Conservation (phyloP, 2,113 vertebrate species). For the Beaufortia kweichowensis region DNA sequence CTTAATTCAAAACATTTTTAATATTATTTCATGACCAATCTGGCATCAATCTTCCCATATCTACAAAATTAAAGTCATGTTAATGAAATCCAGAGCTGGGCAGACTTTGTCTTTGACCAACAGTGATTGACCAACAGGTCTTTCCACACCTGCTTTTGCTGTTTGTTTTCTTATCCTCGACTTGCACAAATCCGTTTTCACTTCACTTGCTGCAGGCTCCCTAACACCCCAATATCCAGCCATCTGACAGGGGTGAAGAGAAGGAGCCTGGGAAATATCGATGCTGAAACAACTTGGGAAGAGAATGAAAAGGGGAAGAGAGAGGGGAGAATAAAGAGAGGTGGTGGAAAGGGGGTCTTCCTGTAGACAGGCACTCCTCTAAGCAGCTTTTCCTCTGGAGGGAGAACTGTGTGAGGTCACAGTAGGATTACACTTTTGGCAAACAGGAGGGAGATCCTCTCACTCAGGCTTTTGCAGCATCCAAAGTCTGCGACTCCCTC, state of each 20-base stretch:
- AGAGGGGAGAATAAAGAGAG: conserved; percentile 36
- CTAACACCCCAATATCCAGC: conserved; percentile 50
- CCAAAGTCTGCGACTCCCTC: conserved; percentile 68
- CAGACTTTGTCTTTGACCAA: conserved; percentile 46
- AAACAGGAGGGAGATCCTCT: conserved; percentile 77
- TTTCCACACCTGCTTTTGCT: conserved; percentile 20
- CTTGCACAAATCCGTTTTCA: conserved; percentile 65
- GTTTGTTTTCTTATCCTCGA: conserved; percentile 63
- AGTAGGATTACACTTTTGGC: conserved; percentile 80
- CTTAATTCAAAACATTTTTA: not conserved
- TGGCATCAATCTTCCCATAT: not conserved
- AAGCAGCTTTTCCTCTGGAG: conserved; percentile 78
- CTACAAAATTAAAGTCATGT: not conserved
- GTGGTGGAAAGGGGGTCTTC: conserved; percentile 59
- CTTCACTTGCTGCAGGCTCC: conserved; percentile 60
- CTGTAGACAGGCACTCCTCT: conserved; percentile 71
- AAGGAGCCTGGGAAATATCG: conserved; percentile 50
- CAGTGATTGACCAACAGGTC: conserved; percentile 42
- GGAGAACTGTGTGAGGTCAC: conserved; percentile 73
- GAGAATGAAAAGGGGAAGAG: not conserved
- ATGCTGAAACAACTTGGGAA: conserved; percentile 19
- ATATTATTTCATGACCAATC: not conserved
- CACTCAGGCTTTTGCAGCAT: conserved; percentile 59
- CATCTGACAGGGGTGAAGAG: conserved; percentile 43
- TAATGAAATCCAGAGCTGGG: conserved; percentile 70